These are phyloP conservation scores for Hippoglossus stenolepis DNA, from an alignment of 2,113 vertebrate species.

Conservation along the genomic window DNA sequence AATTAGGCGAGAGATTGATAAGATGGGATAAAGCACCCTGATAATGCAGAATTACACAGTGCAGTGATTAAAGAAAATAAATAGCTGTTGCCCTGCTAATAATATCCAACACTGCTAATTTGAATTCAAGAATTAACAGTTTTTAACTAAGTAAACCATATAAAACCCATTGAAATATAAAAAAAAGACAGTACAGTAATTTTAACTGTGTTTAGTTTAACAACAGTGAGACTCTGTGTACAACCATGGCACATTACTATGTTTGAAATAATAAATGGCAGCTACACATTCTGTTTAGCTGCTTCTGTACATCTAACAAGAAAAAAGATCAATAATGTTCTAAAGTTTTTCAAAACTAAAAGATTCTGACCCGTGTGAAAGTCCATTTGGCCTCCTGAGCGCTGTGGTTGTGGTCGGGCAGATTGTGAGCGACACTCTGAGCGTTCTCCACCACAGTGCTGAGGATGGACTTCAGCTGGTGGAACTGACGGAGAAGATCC, in stretches of 20 bases:
- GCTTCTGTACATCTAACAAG: too few relatives aligned
- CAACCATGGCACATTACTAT: neutral
- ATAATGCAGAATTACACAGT: neutral
- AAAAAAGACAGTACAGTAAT: too few relatives aligned
- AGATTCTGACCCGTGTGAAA: slow-evolving; percentile 86
- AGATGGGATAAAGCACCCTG: neutral
- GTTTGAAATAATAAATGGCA: too few relatives aligned
- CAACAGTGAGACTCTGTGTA: too few relatives aligned
- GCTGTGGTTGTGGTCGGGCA: slow-evolving; percentile 86
- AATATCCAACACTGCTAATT: neutral
- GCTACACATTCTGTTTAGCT: too few relatives aligned
- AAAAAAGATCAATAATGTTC: too few relatives aligned
- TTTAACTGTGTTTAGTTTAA: too few relatives aligned
- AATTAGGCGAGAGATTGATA: neutral
- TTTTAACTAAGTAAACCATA: too few relatives aligned
- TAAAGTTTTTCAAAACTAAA: neutral
- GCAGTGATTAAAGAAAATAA: neutral
- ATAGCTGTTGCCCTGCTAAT: neutral
- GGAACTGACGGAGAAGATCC: slow-evolving; percentile 88
- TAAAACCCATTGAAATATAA: too few relatives aligned
- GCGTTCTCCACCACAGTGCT: slow-evolving; percentile 85
- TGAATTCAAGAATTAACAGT: neutral
- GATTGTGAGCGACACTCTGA: slow-evolving; percentile 80
- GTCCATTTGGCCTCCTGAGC: slow-evolving; percentile 87
- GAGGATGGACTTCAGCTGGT: slow-evolving; percentile 85